phyloP scores from a whole-genome alignment of 2,113 vertebrate species.

The Paramisgurnus dabryanus region DNA sequence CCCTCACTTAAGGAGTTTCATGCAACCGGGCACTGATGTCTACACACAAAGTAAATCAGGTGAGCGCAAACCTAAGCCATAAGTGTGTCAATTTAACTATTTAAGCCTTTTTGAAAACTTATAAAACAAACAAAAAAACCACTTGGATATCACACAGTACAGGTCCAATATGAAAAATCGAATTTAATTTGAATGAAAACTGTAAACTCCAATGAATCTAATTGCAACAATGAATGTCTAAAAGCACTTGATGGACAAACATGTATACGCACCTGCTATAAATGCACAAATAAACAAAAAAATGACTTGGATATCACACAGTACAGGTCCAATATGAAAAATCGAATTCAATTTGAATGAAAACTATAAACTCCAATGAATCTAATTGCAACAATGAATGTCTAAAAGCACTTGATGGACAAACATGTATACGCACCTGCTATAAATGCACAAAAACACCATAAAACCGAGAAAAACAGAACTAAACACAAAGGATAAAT shows the following conservation, averaged over 20 bases:
- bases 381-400: not conserved
- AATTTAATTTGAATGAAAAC: not conserved
- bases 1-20: too few species aligned
- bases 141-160: not conserved
- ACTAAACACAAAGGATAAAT: constrained; percentile 19
- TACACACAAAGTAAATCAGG: constrained; percentile 1
- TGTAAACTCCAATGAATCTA: too few species aligned
- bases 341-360: not conserved
- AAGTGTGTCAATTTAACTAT: not conserved
- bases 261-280: constrained; percentile 31
- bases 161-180: not conserved
- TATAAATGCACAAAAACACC: constrained; percentile 8
- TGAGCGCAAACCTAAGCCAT: not conserved
- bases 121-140: not conserved
- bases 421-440: constrained; percentile 31
- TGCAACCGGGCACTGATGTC: too few species aligned
- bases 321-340: not conserved
- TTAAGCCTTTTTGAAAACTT: not conserved
- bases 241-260: not conserved
- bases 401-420: not conserved
- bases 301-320: not conserved
- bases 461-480: constrained; percentile 27
- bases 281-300: constrained; percentile 4
- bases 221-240: not conserved
- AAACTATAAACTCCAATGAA: not conserved